These are phyloP conservation scores for Halictus rubicundus DNA, from an alignment of 1,140 invertebrate species.

Conservation along the genomic window DNA sequence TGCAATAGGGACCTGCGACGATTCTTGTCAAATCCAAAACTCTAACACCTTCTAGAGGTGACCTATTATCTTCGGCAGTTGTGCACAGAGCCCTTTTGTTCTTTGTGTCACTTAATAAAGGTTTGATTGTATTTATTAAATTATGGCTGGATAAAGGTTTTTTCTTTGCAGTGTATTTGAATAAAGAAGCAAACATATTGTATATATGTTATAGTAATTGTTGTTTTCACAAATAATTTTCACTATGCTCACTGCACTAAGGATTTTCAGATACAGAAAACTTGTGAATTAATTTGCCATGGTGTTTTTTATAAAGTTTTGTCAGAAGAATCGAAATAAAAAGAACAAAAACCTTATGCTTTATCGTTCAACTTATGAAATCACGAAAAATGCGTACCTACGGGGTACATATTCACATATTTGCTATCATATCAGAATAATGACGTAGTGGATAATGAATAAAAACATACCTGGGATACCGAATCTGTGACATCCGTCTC, in stretches of 20 bases:
- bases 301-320: too few relatives aligned
- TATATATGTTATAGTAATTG: too few relatives aligned
- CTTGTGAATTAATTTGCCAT: background rate
- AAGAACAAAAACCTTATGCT: background rate
- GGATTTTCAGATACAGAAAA: background rate
- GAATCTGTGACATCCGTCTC: slow-evolving; percentile 64
- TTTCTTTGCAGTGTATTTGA: background rate
- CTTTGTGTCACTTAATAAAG: background rate
- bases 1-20: slow-evolving; percentile 88
- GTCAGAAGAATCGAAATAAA: background rate
- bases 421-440: slow-evolving; percentile 16
- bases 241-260: background rate
- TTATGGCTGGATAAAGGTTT: background rate
- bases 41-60: slow-evolving; percentile 84
- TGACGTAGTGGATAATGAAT: slow-evolving; percentile 3
- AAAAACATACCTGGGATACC: slow-evolving; percentile 62
- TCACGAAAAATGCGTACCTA: background rate
- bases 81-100: slow-evolving; percentile 33
- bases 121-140: too few relatives aligned
- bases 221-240: background rate
- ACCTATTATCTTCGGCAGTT: slow-evolving; percentile 44
- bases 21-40: slow-evolving; percentile 93
- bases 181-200: slow-evolving; percentile 4
- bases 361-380: background rate
- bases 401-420: background rate